A percentile compares a stretch with the other conserved stretches of the same genome.
Evolutionary conservation across 2,113 vertebrate genomes (phyloP).

Genomic region (Ophthalmolycus amberensis): DNA sequence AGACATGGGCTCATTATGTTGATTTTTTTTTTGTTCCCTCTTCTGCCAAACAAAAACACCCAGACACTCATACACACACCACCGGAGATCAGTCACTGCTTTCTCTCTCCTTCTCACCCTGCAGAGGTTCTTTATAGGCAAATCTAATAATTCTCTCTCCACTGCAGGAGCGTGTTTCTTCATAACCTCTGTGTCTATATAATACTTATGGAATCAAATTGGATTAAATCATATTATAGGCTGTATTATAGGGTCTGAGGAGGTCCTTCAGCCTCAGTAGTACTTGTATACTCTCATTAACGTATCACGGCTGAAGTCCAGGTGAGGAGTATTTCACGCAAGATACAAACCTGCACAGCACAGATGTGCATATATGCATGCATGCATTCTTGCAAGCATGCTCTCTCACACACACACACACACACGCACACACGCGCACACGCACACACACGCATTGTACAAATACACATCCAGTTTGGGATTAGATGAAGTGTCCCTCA

Average conservation of each 20-base stretch:
- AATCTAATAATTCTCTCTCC: constrained; percentile 56
- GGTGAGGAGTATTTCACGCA: constrained; percentile 2
- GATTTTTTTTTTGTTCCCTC: constrained; percentile 70
- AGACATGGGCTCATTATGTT: constrained; percentile 82
- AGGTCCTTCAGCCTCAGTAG: constrained; percentile 35
- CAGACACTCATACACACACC: constrained; percentile 68
- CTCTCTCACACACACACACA: background rate
- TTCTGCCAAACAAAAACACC: constrained; percentile 78
- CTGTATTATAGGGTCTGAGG: constrained; percentile 27
- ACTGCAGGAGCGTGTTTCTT: constrained; percentile 32
- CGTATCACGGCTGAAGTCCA: background rate
- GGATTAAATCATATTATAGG: constrained; percentile 34
- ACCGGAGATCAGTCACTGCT: constrained; percentile 62
- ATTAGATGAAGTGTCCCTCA: constrained; percentile 50
- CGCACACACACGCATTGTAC: background rate
- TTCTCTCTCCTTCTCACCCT: constrained; percentile 55
- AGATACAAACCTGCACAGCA: constrained; percentile 1
- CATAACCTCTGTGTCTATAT: constrained; percentile 37
- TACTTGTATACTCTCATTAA: constrained; percentile 30
- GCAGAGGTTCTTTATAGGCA: constrained; percentile 41
- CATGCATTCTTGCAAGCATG: background rate
- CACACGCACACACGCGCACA: background rate
- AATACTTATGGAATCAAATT: constrained; percentile 43
- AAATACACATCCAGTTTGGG: constrained; percentile 13
- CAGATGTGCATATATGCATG: constrained; percentile 7